Evolutionary conservation across 2,113 vertebrate species (phyloP).

Genomic region (Plectropomus leopardus): DNA sequence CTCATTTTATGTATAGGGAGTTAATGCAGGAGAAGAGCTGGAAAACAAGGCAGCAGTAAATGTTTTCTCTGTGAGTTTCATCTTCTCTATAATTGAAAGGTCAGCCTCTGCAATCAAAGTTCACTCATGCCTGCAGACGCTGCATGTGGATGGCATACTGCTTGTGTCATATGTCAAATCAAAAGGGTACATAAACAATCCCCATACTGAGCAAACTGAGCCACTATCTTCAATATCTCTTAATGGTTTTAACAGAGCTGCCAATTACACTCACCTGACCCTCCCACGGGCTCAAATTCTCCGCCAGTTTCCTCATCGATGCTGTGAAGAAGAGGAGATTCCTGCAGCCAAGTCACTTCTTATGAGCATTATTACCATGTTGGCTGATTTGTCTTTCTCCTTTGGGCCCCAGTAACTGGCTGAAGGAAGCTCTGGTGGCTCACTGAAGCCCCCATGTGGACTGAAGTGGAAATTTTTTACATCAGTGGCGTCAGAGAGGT

Average conservation of each 20-base stretch:
- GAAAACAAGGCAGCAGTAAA: not conserved
- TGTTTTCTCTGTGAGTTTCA: not conserved
- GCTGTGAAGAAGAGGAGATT: not conserved
- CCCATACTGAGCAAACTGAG: not conserved
- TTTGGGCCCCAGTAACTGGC: not conserved
- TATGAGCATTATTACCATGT: constrained; percentile 3
- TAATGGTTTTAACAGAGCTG: constrained; percentile 1
- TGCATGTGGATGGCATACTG: not conserved
- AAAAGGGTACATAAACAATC: constrained; percentile 9
- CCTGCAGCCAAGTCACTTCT: constrained; percentile 30
- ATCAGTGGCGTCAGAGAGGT: not conserved
- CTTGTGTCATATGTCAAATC: constrained; percentile 14
- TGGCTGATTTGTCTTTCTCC: not conserved
- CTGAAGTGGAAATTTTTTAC: not conserved
- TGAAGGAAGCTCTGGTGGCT: constrained; percentile 10
- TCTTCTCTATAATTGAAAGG: constrained; percentile 52
- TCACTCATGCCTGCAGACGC: constrained; percentile 19
- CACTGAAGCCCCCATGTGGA: constrained; percentile 62
- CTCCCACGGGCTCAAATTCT: not conserved
- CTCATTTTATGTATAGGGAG: not conserved
- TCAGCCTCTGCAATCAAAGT: constrained; percentile 49
- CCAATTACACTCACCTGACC: constrained; percentile 22
- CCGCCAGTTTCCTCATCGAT: not conserved
- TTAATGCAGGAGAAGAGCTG: not conserved
- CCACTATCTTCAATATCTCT: not conserved